Conservation (phyloP, 2,888 invertebrate genomes). For the Drosophila meridionalis region DNA sequence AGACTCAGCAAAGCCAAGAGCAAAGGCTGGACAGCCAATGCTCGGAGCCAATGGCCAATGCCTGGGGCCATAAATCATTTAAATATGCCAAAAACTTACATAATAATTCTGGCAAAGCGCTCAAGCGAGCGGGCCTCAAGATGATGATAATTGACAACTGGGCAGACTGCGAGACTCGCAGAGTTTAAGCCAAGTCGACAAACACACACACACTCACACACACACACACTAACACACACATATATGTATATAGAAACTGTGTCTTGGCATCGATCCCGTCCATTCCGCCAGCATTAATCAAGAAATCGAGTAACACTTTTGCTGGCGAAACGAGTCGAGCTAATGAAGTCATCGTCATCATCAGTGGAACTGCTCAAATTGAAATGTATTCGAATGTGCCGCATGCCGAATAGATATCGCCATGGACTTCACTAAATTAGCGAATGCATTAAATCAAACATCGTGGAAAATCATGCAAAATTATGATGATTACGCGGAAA, state of each 20-base stretch:
- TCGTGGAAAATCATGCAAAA: slow-evolving; percentile 59
- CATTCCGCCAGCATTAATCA: slow-evolving; percentile 65
- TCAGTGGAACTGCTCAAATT: slow-evolving; percentile 64
- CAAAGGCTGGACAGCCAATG: slow-evolving; percentile 28
- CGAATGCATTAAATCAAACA: slow-evolving; percentile 43
- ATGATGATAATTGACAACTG: slow-evolving; percentile 64
- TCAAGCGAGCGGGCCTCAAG: slow-evolving; percentile 46
- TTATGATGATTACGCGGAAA: slow-evolving; percentile 79
- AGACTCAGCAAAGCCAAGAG: slow-evolving; percentile 59
- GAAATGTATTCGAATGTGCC: slow-evolving; percentile 75
- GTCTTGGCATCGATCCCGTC: slow-evolving; percentile 45
- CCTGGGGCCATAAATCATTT: slow-evolving; percentile 77
- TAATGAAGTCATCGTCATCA: slow-evolving; percentile 69
- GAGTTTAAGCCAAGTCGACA: slow-evolving; percentile 12
- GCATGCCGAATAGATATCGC: slow-evolving; percentile 54
- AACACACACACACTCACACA: slow-evolving; percentile 10
- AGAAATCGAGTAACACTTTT: slow-evolving; percentile 58
- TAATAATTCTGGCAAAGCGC: slow-evolving; percentile 73
- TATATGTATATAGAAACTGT: slow-evolving; percentile 11
- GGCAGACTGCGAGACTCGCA: background rate
- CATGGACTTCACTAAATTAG: slow-evolving; percentile 51
- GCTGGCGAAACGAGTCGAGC: slow-evolving; percentile 44
- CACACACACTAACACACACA: background rate
- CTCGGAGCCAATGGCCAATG: slow-evolving; percentile 70
- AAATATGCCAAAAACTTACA: slow-evolving; percentile 80